Conservation (phyloP, 2,113 vertebrate species). For the Rallus limicola region DNA sequence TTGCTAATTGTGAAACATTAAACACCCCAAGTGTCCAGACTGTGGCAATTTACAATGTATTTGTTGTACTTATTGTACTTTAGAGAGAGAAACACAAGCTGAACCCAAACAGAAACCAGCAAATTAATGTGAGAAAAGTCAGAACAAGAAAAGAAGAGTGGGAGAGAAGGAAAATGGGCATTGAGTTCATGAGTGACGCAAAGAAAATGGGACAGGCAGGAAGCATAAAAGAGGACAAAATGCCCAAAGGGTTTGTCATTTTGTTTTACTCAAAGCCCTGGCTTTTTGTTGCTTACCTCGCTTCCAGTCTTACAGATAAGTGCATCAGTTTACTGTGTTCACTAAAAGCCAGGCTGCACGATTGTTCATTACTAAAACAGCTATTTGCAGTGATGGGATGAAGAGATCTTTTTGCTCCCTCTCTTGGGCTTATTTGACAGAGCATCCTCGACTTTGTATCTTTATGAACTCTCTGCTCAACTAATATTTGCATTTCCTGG, state of each 20-base stretch:
- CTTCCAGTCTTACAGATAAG: conserved; percentile 62
- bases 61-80: conserved; percentile 73
- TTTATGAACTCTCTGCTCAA: conserved; percentile 60
- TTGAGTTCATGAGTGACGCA: conserved; percentile 83
- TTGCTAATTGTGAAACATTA: not conserved
- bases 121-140: conserved; percentile 82
- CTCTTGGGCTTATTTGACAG: conserved; percentile 41
- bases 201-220: conserved; percentile 77
- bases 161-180: conserved; percentile 84
- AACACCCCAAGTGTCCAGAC: not conserved
- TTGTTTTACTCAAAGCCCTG: conserved; percentile 64
- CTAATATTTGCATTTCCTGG: conserved; percentile 54
- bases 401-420: conserved; percentile 21
- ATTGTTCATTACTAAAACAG: conserved; percentile 63
- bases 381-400: not conserved
- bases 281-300: conserved; percentile 64
- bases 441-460: conserved; percentile 37
- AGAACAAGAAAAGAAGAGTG: conserved; percentile 83
- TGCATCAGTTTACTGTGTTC: conserved; percentile 36
- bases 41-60: not conserved
- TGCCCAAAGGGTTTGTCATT: conserved; percentile 79
- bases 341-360: conserved; percentile 30
- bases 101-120: conserved; percentile 79
- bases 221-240: conserved; percentile 73
- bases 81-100: conserved; percentile 84